Evolutionary conservation across 2,113 vertebrate species (phyloP), one percentile per base, ranked within the genome.

Genomic region (Jaculus jaculus): DNA sequence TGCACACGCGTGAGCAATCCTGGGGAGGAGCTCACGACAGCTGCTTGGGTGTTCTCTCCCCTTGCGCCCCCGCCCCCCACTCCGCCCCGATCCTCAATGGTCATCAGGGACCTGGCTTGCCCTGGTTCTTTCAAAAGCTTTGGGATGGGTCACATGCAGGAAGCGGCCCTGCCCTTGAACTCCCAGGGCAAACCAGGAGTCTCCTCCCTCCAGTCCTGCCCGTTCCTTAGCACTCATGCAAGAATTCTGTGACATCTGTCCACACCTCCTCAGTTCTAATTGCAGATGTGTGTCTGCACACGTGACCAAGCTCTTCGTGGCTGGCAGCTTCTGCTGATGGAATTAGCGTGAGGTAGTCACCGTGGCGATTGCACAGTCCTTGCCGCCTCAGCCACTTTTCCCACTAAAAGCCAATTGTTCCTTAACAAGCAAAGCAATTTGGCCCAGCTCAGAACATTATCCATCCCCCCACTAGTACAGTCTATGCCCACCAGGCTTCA

Each of bases 401-500:
- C 82, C 90, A 68, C 84, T 60, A 34, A 63, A 86, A 78, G 63
- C 5, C 1, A 93, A 83, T 85, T 85, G 77, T 42, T 83, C 10
- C 77, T 79, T 93, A 85, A 84, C 24, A 58, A 92, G 81, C 63
- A 65, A 79, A 85, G 73, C 69, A 26, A 61, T n/a, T 37, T 66
- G 80, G 51, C 60, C 39, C 30, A 18, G 65, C 51, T 92, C 32
- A 37, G 83, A 73, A 89, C 77, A 26, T 34, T 9, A 32, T 47
- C 63, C 51, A 81, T 51, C 71, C 54, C 47, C 47, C 21, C 17
- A 39, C 81, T 13, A 42, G 74, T 13, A 28, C 6, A 42, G 28
- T 16, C 16, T 21, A 1, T 1, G 15, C 42, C 23, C 42, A 23
- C 11, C 11, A 15, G 60, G 21, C 54, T 87, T 92, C 79, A 37